Evolutionary conservation across 2,888 invertebrate species (phyloP), one percentile per base, ranked within the genome.

Genomic region (Diarsia rubi): DNA sequence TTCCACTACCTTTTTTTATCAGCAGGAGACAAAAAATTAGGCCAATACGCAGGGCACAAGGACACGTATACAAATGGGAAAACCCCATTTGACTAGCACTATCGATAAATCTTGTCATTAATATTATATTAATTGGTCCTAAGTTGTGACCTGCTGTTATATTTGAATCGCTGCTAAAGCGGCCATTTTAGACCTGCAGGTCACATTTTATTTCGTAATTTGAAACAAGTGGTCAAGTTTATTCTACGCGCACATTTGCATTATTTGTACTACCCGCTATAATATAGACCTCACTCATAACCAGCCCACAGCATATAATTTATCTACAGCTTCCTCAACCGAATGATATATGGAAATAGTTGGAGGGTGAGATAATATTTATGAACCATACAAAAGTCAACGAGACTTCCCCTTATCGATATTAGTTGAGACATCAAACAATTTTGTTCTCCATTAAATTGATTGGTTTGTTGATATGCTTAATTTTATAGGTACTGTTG

Each of bases 261-360:
- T 70, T 75, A 60, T 37, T 24, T 57, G n/a, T 16, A 11, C 4
- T 42, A 42, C 19, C 27, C 19, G 14, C 45, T 16, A 42, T 12
- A 76, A 27, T 77, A 77, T 6, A 76, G 1, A 57, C 3, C 9
- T 59, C 49, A 59, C 49, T n/a, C 42, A 21, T 12, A 49, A 68
- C 67, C 49, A 60, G 45, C 52, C 24, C 44, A 49, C 79, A 54
- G 44, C 63, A 59, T 68, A 63, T 52, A 74, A 42, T 75, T 47
- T 78, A 69, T 68, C 54, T 42, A 31, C 52, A 27, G 37, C 59
- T 78, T 83, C 79, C 73, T 69, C 59, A 63, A 11, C 59, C 31
- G 44, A 70, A 70, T 73, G 73, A 82, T 81, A 57, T 78, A 81
- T 78, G 63, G 65, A 37, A 73, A 73, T 69, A 78, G 72, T 66